Conservation (phyloP, 2,888 invertebrate genomes). For the Sarcophaga carnaria region DNA sequence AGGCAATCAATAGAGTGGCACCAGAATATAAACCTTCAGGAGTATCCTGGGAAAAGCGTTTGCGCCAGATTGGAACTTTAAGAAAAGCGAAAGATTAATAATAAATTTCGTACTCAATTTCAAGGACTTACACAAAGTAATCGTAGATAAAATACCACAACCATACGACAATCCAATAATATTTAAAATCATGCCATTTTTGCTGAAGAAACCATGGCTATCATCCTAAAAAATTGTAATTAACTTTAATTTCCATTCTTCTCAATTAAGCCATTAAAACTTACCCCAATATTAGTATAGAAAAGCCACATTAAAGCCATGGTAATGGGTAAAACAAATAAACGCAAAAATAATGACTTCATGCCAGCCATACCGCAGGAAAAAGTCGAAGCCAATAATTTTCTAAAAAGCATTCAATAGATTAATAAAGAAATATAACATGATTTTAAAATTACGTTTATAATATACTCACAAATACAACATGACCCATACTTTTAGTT, state of each 20-base stretch:
- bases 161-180: slow-evolving; percentile 80
- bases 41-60: slow-evolving; percentile 95
- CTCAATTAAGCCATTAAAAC: slow-evolving; percentile 45
- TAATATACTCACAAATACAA: slow-evolving; percentile 84
- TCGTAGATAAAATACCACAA: slow-evolving; percentile 80
- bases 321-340: slow-evolving; percentile 89
- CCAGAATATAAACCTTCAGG: slow-evolving; percentile 95
- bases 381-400: slow-evolving; percentile 89
- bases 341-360: slow-evolving; percentile 88
- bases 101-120: not conserved
- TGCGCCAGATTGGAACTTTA: slow-evolving; percentile 91
- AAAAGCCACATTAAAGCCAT: slow-evolving; percentile 91
- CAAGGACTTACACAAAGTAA: slow-evolving; percentile 76
- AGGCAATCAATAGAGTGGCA: slow-evolving; percentile 90
- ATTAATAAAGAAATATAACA: not conserved
- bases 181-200: slow-evolving; percentile 81
- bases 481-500: slow-evolving; percentile 86
- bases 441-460: not conserved
- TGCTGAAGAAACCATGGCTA: slow-evolving; percentile 80
- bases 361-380: slow-evolving; percentile 89
- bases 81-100: not conserved
- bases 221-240: slow-evolving; percentile 76
- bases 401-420: slow-evolving; percentile 81
- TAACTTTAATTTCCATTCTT: not conserved
- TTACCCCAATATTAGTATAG: slow-evolving; percentile 84